phyloP scores from a whole-genome alignment of 2,113 vertebrate genomes.

The Leptosomus discolor region DNA sequence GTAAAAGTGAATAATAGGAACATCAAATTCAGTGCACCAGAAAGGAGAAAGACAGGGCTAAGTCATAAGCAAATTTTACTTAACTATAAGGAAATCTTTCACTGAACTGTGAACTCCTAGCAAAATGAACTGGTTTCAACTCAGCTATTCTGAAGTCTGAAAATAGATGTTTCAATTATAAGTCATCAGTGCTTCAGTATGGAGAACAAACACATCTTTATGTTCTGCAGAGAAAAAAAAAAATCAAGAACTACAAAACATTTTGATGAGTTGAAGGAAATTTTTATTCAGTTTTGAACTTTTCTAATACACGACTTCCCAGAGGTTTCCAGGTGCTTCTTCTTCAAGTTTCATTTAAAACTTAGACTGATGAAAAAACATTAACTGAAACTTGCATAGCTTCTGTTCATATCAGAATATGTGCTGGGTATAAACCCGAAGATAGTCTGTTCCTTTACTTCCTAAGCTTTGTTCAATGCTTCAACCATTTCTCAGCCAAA shows the following conservation, averaged over 20 bases:
- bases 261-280: neutral
- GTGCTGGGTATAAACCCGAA: neutral
- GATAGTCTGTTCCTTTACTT: neutral
- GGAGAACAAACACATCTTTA: neutral
- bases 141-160: neutral
- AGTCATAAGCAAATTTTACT: neutral
- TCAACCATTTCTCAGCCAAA: neutral
- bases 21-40: neutral
- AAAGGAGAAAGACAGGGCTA: neutral
- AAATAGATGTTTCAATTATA: neutral
- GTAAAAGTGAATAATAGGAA: neutral
- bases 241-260: neutral
- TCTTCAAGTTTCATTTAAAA: neutral
- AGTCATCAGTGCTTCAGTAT: neutral
- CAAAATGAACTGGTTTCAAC: neutral
- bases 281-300: neutral
- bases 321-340: neutral
- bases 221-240: neutral
- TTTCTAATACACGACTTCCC: neutral
- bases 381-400: neutral
- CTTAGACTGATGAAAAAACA: neutral
- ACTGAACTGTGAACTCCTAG: neutral
- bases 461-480: neutral
- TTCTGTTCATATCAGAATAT: neutral
- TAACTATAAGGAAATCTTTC: neutral